Conservation (phyloP, 1,140 invertebrate species). For the Globodera ellingtonae region DNA sequence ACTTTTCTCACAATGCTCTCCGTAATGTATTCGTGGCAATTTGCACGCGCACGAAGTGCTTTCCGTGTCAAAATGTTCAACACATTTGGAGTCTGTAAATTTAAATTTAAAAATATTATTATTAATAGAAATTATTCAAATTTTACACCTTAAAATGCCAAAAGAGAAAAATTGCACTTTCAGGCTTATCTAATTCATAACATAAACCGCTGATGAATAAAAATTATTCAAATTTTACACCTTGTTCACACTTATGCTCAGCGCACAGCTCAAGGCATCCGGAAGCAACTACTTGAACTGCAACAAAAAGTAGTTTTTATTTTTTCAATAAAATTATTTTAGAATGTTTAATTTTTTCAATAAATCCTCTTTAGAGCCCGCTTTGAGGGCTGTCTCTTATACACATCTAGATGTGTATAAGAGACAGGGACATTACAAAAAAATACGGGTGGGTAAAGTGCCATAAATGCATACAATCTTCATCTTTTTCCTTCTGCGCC, state of each 20-base stretch:
- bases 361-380: too few species aligned
- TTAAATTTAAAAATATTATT: background rate
- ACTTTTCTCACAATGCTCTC: constrained; percentile 55
- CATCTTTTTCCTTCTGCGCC: constrained; percentile 6
- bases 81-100: constrained; percentile 32
- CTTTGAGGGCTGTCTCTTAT: too few species aligned
- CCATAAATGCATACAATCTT: constrained; percentile 16
- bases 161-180: background rate
- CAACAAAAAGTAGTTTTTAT: constrained; percentile 1
- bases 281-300: constrained; percentile 26
- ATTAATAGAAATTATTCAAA: background rate
- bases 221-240: background rate
- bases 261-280: constrained; percentile 47
- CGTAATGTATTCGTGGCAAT: constrained; percentile 45
- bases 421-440: too few species aligned
- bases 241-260: constrained; percentile 44
- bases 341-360: too few species aligned
- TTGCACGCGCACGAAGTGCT: constrained; percentile 51
- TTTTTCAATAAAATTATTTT: background rate
- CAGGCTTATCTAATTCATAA: background rate
- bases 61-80: constrained; percentile 53
- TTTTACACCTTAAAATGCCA: too few species aligned
- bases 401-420: too few species aligned
- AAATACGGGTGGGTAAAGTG: background rate
- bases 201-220: too few species aligned